These are phyloP conservation scores for Micromys minutus DNA, from an alignment of 2,113 vertebrate genomes.

Conservation along the genomic window DNA sequence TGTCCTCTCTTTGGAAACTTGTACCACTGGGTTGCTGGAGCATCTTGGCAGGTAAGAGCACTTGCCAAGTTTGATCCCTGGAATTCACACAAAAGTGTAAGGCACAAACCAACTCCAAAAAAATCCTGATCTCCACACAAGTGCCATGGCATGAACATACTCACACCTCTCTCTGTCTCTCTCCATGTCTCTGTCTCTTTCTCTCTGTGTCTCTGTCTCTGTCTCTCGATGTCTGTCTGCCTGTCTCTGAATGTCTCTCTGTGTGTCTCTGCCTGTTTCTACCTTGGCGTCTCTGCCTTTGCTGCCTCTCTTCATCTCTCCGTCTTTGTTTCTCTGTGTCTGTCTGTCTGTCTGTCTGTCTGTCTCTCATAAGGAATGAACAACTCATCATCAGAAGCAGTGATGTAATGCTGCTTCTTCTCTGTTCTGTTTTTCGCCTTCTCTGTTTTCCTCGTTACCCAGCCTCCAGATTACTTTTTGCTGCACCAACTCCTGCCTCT, in stretches of 20 bases:
- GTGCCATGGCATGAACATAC: not conserved
- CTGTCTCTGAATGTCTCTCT: no score
- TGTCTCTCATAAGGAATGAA: not conserved
- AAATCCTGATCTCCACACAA: not conserved
- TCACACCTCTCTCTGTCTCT: not conserved
- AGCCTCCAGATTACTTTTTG: not conserved
- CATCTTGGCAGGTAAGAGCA: not conserved
- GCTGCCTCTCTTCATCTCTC: not conserved
- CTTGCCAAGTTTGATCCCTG: not conserved
- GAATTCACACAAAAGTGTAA: not conserved
- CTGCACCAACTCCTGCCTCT: not conserved
- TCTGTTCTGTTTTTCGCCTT: not conserved
- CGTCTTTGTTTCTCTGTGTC: no score
- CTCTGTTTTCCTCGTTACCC: not conserved
- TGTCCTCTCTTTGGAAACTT: not conserved
- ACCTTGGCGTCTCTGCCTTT: no score
- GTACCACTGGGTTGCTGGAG: not conserved
- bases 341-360: no score
- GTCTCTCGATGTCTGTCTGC: no score
- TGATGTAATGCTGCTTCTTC: not conserved
- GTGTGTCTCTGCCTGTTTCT: not conserved
- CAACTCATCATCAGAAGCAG: not conserved
- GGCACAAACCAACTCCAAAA: not conserved
- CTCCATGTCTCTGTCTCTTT: not conserved
- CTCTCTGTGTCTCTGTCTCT: no score